A percentile compares a stretch with the other conserved stretches of the same genome.
phyloP scores from a whole-genome alignment of 2,797 vertebrate species.

The Sebastes cheni region DNA sequence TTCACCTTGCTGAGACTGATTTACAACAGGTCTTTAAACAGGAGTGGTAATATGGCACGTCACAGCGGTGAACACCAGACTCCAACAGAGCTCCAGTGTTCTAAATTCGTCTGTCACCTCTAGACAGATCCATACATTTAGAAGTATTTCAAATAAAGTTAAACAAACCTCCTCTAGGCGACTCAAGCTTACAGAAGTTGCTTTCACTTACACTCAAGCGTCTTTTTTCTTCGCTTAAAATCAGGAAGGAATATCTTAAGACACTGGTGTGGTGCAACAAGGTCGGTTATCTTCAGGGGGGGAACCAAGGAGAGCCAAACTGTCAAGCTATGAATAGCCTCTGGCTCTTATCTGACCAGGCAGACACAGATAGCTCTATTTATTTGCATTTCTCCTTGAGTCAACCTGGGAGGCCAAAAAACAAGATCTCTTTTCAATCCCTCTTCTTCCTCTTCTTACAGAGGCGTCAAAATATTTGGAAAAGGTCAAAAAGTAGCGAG shows the following conservation, averaged over 20 bases:
- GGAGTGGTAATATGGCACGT: conserved; percentile 29
- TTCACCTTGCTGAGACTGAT: conserved; percentile 52
- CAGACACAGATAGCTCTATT: conserved; percentile 61
- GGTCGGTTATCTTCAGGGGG: conserved; percentile 37
- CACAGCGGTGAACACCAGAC: conserved; percentile 11
- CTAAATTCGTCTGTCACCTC: not conserved
- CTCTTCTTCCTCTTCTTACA: not conserved
- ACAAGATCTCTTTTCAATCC: conserved; percentile 20
- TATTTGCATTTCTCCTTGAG: conserved; percentile 72
- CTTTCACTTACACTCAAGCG: not conserved
- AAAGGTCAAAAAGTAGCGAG: not conserved
- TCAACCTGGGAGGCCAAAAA: conserved; percentile 53
- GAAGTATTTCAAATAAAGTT: not conserved
- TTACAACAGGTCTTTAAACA: conserved; percentile 48
- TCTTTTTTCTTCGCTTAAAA: not conserved
- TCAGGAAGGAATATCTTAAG: conserved; percentile 27
- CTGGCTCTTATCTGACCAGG: conserved; percentile 58
- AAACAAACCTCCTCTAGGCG: not conserved
- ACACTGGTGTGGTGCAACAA: conserved; percentile 32
- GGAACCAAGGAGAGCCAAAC: conserved; percentile 19
- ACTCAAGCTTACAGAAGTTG: not conserved
- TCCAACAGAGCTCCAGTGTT: not conserved
- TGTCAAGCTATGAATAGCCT: conserved; percentile 57
- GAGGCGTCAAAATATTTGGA: not conserved
- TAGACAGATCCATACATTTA: not conserved